Evolutionary conservation across 2,888 invertebrate genomes (phyloP).

Genomic region (Chrysina gloriosa): DNA sequence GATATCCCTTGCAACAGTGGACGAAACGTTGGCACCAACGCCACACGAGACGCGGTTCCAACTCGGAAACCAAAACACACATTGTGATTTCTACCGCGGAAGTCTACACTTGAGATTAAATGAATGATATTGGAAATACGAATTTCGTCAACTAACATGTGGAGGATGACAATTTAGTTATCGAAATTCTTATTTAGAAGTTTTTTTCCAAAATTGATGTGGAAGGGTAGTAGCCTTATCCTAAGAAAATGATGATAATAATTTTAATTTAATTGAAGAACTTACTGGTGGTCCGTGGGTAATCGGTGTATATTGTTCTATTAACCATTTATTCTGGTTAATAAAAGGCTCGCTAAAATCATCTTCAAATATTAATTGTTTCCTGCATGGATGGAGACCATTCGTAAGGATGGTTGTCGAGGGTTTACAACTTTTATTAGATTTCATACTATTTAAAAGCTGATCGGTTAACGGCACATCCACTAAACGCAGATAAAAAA

Average conservation of each 20-base stretch:
- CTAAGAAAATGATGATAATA: not conserved
- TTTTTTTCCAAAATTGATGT: too few relatives aligned
- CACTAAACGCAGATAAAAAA: not conserved
- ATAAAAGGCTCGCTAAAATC: slow-evolving; percentile 66
- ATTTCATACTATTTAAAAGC: not conserved
- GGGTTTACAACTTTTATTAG: not conserved
- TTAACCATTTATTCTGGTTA: slow-evolving; percentile 67
- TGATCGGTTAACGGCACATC: not conserved
- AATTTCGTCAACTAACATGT: too few relatives aligned
- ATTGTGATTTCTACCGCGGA: too few relatives aligned
- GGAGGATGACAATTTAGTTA: too few relatives aligned
- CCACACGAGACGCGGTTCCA: too few relatives aligned
- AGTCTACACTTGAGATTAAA: too few relatives aligned
- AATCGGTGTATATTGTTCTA: slow-evolving; percentile 70
- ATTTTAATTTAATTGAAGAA: not conserved
- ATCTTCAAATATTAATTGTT: slow-evolving; percentile 71
- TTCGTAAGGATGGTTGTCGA: slow-evolving; percentile 26
- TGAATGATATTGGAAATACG: too few relatives aligned
- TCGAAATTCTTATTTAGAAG: too few relatives aligned
- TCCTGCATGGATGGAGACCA: slow-evolving; percentile 42
- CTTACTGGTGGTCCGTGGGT: slow-evolving; percentile 62
- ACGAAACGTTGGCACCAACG: too few relatives aligned
- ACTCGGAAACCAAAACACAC: too few relatives aligned
- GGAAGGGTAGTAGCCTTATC: not conserved
- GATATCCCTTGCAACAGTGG: too few relatives aligned